Evolutionary conservation across 2,797 vertebrate genomes (phyloP).

Genomic region (Alexandromys oeconomus): DNA sequence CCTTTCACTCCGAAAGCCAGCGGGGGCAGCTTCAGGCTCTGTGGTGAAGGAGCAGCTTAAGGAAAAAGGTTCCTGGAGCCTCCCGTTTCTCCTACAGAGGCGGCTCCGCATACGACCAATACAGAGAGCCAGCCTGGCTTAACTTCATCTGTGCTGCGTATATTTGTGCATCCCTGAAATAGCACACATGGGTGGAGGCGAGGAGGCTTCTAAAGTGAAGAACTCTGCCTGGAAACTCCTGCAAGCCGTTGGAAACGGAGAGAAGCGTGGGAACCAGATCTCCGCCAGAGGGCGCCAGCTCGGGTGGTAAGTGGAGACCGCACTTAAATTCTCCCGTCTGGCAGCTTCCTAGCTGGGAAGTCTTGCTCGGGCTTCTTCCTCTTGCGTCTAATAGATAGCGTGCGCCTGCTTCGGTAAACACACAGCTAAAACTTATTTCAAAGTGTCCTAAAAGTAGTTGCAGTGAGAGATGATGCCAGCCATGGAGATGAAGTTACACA

Average conservation of each 20-base stretch:
- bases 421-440: neutral
- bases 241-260: neutral
- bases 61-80: neutral
- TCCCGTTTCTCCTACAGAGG: neutral
- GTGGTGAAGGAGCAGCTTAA: neutral
- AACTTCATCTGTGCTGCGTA: neutral
- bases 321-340: neutral
- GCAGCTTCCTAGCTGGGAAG: neutral
- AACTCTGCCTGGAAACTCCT: neutral
- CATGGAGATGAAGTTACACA: neutral
- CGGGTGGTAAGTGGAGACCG: neutral
- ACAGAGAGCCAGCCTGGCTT: neutral
- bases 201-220: neutral
- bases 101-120: neutral
- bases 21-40: neutral
- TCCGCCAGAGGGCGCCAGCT: conserved; percentile 47
- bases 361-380: neutral
- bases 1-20: neutral
- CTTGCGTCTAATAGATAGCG: neutral
- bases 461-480: neutral
- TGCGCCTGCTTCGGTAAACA: neutral
- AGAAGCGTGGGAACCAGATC: neutral
- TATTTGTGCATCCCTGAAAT: neutral
- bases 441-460: neutral
- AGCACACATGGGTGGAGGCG: neutral